These are phyloP conservation scores for Battus philenor DNA, from an alignment of 1,140 invertebrate species.

Conservation along the genomic window DNA sequence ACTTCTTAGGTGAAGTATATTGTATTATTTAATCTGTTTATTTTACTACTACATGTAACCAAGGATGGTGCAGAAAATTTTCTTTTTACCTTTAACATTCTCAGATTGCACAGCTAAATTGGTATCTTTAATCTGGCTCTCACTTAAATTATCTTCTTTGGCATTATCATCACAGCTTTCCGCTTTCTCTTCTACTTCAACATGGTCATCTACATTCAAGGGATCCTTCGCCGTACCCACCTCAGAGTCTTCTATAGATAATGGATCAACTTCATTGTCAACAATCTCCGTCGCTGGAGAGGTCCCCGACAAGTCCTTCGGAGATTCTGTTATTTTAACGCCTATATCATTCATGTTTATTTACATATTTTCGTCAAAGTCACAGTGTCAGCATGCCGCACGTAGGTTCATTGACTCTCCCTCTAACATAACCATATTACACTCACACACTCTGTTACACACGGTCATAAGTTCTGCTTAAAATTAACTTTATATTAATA, in stretches of 20 bases:
- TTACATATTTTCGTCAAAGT: constrained; percentile 69
- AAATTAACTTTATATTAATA: constrained; percentile 17
- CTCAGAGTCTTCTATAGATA: constrained; percentile 49
- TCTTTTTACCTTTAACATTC: constrained; percentile 26
- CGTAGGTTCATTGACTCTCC: constrained; percentile 47
- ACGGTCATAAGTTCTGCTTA: constrained; percentile 14
- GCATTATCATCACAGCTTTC: constrained; percentile 58
- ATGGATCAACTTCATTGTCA: constrained; percentile 63
- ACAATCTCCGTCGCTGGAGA: constrained; percentile 33
- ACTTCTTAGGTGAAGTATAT: too few species aligned
- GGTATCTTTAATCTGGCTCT: constrained; percentile 27
- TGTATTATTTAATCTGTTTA: too few species aligned
- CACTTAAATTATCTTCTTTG: constrained; percentile 56
- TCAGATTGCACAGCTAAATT: constrained; percentile 20
- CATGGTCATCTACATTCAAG: constrained; percentile 25
- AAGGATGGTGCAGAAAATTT: not conserved
- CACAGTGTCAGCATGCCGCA: constrained; percentile 59
- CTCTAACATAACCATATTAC: constrained; percentile 43
- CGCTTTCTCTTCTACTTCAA: constrained; percentile 29
- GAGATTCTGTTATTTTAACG: constrained; percentile 67
- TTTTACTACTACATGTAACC: too few species aligned
- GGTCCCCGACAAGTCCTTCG: constrained; percentile 42
- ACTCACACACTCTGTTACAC: constrained; percentile 3
- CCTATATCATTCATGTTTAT: constrained; percentile 75
- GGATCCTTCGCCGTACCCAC: constrained; percentile 31